These are phyloP conservation scores for Drosophila nigricruria DNA, from an alignment of 2,888 invertebrate species.

Conservation along the genomic window DNA sequence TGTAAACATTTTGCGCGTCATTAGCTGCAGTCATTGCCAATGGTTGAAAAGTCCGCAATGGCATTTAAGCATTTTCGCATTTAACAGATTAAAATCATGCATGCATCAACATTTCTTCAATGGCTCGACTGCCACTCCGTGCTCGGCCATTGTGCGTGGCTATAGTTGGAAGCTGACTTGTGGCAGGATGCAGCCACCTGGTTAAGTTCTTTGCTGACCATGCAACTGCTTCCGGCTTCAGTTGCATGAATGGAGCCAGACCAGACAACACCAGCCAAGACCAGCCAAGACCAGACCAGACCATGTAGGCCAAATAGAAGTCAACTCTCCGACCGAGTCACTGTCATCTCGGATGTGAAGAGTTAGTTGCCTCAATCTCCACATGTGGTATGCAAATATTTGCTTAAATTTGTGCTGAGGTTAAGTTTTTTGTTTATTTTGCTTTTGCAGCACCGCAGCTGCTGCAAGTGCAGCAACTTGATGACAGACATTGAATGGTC, in stretches of 20 bases:
- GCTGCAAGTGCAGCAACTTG: conserved; percentile 36
- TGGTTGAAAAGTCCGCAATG: conserved; percentile 45
- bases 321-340: conserved; percentile 43
- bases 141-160: neutral
- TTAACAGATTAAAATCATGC: conserved; percentile 80
- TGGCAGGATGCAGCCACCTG: conserved; percentile 61
- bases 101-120: conserved; percentile 52
- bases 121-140: conserved; percentile 1
- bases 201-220: conserved; percentile 72
- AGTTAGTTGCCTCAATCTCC: conserved; percentile 64
- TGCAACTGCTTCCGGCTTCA: conserved; percentile 77
- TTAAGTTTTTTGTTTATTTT: conserved; percentile 82
- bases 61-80: conserved; percentile 61
- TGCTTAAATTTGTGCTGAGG: conserved; percentile 85
- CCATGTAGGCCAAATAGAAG: conserved; percentile 49
- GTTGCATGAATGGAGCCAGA: conserved; percentile 63
- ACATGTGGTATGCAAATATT: conserved; percentile 83
- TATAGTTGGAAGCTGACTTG: neutral
- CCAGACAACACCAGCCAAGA: conserved; percentile 10
- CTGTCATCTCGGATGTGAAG: conserved; percentile 54
- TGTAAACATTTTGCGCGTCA: conserved; percentile 82
- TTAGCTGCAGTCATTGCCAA: conserved; percentile 66
- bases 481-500: conserved; percentile 71
- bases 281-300: neutral
- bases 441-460: conserved; percentile 36